Conservation (phyloP, 2,113 vertebrate genomes). For the Chaetodon auriga region DNA sequence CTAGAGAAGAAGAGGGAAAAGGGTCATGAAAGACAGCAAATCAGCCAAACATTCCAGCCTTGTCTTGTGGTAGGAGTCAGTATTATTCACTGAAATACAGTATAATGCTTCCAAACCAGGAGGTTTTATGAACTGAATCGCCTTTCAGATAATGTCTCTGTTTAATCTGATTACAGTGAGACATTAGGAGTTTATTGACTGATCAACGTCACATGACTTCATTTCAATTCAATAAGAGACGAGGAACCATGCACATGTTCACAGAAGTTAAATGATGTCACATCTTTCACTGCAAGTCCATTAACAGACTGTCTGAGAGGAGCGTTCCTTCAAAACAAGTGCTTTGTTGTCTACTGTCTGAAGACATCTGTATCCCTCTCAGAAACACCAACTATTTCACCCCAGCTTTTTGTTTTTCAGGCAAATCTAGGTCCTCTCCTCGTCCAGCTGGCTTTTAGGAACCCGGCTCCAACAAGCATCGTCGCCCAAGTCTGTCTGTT, state of each 20-base stretch:
- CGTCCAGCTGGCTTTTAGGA: slow-evolving; percentile 65
- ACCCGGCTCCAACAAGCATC: slow-evolving; percentile 52
- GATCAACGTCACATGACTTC: neutral
- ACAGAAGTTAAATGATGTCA: slow-evolving; percentile 17
- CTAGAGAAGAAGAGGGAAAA: slow-evolving; percentile 76
- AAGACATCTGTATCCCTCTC: slow-evolving; percentile 26
- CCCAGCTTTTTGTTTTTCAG: slow-evolving; percentile 57
- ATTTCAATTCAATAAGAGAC: slow-evolving; percentile 9
- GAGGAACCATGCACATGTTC: neutral
- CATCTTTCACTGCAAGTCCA: slow-evolving; percentile 3
- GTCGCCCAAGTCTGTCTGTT: slow-evolving; percentile 70
- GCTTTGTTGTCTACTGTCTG: slow-evolving; percentile 47
- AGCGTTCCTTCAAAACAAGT: slow-evolving; percentile 5
- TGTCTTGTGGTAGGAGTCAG: neutral
- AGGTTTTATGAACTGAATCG: neutral
- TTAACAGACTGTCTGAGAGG: slow-evolving; percentile 2
- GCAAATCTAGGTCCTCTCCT: slow-evolving; percentile 44
- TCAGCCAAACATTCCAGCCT: slow-evolving; percentile 29
- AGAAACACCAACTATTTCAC: slow-evolving; percentile 24
- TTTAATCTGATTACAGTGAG: slow-evolving; percentile 4
- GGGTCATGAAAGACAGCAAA: slow-evolving; percentile 1
- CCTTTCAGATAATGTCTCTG: neutral
- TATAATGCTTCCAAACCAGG: neutral
- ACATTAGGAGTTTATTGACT: slow-evolving; percentile 8
- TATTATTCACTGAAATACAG: neutral